These are phyloP conservation scores for Cantharis lateralis DNA, from an alignment of 2,888 invertebrate genomes.

Conservation along the genomic window DNA sequence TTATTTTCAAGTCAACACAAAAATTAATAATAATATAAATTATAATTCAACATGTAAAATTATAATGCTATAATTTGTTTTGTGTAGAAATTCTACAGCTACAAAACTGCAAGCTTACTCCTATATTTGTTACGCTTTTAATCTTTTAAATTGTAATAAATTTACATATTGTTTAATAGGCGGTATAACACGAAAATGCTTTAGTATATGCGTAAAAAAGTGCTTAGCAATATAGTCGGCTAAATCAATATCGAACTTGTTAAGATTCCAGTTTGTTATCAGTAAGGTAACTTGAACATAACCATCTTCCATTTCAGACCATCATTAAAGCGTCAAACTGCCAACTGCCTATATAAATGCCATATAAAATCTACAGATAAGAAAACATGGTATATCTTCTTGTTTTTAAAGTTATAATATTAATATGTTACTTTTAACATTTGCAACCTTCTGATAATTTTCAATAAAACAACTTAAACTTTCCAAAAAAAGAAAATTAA, in stretches of 20 bases:
- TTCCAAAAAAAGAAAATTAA: neutral
- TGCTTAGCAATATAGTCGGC: constrained; percentile 17
- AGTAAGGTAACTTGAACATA: constrained; percentile 21
- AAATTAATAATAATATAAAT: neutral
- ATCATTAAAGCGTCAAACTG: constrained; percentile 32
- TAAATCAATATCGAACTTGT: constrained; percentile 23
- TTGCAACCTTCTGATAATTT: neutral
- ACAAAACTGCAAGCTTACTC: neutral
- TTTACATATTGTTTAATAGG: neutral
- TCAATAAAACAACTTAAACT: neutral
- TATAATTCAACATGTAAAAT: neutral
- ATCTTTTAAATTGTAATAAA: neutral
- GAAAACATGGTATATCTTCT: constrained; percentile 27
- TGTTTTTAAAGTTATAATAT: constrained; percentile 21
- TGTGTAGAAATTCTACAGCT: neutral
- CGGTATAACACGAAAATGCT: constrained; percentile 10
- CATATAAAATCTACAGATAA: constrained; percentile 30
- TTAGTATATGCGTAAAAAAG: constrained; percentile 16
- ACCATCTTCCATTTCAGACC: constrained; percentile 29
- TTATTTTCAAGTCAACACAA: neutral
- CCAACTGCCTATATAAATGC: constrained; percentile 25
- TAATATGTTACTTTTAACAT: constrained; percentile 15
- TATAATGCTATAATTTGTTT: neutral
- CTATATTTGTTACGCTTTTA: neutral
- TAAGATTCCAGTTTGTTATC: constrained; percentile 29